Percentiles rank a stretch among this genome's conserved stretches.
Evolutionary conservation across 1,140 invertebrate species (phyloP).

Genomic region (Drosophila seguyi): DNA sequence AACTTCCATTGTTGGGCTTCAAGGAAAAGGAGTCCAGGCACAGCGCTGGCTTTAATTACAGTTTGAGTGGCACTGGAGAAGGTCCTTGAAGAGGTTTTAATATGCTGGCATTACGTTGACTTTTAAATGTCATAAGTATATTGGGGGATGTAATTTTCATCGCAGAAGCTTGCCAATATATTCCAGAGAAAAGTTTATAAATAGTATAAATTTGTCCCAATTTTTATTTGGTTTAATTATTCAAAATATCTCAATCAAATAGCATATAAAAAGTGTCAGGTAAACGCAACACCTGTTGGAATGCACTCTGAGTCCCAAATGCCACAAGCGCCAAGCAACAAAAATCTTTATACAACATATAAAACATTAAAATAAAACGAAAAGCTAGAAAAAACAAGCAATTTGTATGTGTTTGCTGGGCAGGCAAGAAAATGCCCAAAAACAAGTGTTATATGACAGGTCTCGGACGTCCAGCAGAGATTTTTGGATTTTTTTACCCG

Average conservation of each 20-base stretch:
- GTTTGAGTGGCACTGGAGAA: constrained; percentile 51
- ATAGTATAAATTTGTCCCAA: background rate
- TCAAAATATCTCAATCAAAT: background rate
- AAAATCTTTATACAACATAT: constrained; percentile 23
- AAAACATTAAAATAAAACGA: constrained; percentile 1
- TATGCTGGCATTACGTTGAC: constrained; percentile 7
- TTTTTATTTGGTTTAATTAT: background rate
- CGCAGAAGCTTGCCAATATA: background rate
- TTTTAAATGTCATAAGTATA: constrained; percentile 1
- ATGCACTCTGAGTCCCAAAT: constrained; percentile 9
- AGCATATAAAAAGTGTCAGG: background rate
- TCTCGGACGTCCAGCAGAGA: constrained; percentile 72
- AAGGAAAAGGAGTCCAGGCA: constrained; percentile 28
- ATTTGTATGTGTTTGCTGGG: constrained; percentile 9
- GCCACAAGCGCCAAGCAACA: constrained; percentile 22
- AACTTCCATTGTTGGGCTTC: constrained; percentile 53
- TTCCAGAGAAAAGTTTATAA: background rate
- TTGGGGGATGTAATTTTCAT: constrained; percentile 10
- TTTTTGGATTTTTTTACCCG: constrained; percentile 37
- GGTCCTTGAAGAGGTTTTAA: constrained; percentile 22
- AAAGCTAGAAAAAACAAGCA: constrained; percentile 32
- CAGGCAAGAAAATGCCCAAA: constrained; percentile 34
- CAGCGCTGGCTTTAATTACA: constrained; percentile 63
- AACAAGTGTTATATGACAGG: constrained; percentile 66
- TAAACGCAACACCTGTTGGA: constrained; percentile 30